Conservation (phyloP, 2,797 vertebrate genomes). For the Pagetopsis macropterus region DNA sequence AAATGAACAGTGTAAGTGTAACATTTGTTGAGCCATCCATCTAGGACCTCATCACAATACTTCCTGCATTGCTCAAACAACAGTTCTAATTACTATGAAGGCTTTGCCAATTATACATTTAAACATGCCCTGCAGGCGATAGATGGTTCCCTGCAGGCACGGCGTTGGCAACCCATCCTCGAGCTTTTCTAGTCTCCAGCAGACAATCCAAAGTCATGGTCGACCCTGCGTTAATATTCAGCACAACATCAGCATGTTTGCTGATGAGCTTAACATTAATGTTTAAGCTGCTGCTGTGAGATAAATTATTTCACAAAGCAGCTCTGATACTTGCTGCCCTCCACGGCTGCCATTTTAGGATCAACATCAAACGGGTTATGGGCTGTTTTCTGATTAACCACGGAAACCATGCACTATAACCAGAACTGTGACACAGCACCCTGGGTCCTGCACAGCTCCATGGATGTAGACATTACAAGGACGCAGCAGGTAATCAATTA, state of each 20-base stretch:
- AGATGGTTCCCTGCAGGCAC: no score
- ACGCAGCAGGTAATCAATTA: constrained; percentile 72
- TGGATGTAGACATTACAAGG: constrained; percentile 62
- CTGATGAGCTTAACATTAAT: constrained; percentile 43
- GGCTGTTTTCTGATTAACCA: constrained; percentile 47
- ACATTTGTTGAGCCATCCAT: background rate
- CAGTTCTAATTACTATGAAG: background rate
- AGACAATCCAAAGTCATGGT: constrained; percentile 1
- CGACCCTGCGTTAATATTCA: constrained; percentile 20
- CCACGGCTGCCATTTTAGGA: constrained; percentile 22
- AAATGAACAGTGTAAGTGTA: background rate
- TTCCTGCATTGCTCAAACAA: constrained; percentile 5
- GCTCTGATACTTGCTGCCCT: constrained; percentile 16
- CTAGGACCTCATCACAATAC: background rate
- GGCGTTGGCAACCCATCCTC: no score
- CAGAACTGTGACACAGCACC: constrained; percentile 35
- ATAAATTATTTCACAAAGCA: constrained; percentile 33
- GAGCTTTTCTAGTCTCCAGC: background rate
- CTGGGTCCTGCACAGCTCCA: constrained; percentile 35
- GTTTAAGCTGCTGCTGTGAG: constrained; percentile 40
- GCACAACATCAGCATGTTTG: constrained; percentile 29
- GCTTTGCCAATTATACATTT: background rate
- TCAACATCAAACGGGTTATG: constrained; percentile 32
- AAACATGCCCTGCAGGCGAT: no score
- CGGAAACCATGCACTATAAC: constrained; percentile 18